These are phyloP conservation scores for Podabrus alpinus DNA, from an alignment of 2,888 invertebrate species.

Conservation along the genomic window DNA sequence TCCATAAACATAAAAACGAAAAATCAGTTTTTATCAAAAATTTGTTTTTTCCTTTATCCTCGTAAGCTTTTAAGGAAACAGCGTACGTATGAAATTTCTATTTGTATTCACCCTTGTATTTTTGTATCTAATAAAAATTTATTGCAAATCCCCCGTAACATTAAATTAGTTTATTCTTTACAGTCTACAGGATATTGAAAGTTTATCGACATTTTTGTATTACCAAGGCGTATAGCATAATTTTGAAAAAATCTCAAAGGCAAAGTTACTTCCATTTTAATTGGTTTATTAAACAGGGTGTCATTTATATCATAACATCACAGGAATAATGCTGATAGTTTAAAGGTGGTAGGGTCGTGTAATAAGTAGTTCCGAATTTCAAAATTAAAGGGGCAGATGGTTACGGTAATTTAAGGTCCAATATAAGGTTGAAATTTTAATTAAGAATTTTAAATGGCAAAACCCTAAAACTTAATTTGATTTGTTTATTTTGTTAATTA, in stretches of 20 bases:
- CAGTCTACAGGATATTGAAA: neutral
- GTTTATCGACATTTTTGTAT: neutral
- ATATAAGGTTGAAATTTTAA: constrained; percentile 2
- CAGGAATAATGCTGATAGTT: neutral
- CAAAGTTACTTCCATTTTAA: neutral
- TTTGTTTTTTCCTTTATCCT: neutral
- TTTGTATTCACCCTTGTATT: neutral
- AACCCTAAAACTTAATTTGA: constrained; percentile 3
- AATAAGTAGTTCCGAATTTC: neutral
- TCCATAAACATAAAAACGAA: neutral
- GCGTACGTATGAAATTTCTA: neutral
- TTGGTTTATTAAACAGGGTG: neutral
- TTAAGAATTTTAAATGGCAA: constrained; percentile 6
- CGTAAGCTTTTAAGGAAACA: neutral
- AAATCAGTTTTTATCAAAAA: neutral
- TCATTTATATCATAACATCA: neutral
- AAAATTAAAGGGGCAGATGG: constrained; percentile 1
- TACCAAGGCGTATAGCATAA: neutral
- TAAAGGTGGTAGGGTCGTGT: neutral
- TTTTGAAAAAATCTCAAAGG: neutral
- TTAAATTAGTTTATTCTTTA: neutral
- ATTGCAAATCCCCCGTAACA: neutral
- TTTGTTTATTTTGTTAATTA: neutral
- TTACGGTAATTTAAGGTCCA: neutral
- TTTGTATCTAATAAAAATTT: neutral